Base-by-base conservation (phyloP, 2,797 vertebrate species). In the Sciaenops ocellatus region DNA sequence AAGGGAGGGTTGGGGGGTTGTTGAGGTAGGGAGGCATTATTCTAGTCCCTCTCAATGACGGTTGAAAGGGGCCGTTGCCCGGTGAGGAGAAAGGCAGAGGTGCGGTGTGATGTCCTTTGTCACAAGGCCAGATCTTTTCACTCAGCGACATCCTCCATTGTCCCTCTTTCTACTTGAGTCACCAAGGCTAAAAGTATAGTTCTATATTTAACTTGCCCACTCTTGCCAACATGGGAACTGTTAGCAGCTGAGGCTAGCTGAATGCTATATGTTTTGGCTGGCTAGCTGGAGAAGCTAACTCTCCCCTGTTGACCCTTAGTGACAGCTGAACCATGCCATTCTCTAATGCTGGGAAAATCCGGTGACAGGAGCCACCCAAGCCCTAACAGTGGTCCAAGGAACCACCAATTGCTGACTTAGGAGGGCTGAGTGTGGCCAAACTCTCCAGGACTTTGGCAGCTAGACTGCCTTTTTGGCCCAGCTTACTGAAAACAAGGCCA, bases 141-240 rank as follows among this genome's bases (percentile, higher is more conserved):
- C 91, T 85, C 62, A 62, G 38, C 41, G 9, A 80, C 81, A 83
- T 78, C 85, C 73, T 81, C 84, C 64, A 85, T 88, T 93, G 88
- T 95, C 92, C 93, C 93, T 88, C 93, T 89, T 87, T 78, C 77
- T 71, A 83, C 82, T 67, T 30, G 81, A 89, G 79, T 84, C 88
- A 64, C 82, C 79, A 13, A 67, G 77, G 80, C 92, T 95, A 89
- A 94, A 96, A 95, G 92, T 90, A 89, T 90, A 93, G 90, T 87
- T 96, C 97, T 99, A 99, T 97, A 97, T 99, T 97, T 99, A 99
- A 96, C 96, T 94, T 82, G 78, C 94, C 94, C 93, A 92, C 95
- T 95, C 95, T 69, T 83, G 85, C 90, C 90, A 92, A 79, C 79
- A 73, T 13, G 95, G 95, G 94, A 90, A 90, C 95, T 93, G 95